These are phyloP conservation scores for Cinclus mexicanus DNA, from an alignment of 2,113 vertebrate species.

Conservation along the genomic window DNA sequence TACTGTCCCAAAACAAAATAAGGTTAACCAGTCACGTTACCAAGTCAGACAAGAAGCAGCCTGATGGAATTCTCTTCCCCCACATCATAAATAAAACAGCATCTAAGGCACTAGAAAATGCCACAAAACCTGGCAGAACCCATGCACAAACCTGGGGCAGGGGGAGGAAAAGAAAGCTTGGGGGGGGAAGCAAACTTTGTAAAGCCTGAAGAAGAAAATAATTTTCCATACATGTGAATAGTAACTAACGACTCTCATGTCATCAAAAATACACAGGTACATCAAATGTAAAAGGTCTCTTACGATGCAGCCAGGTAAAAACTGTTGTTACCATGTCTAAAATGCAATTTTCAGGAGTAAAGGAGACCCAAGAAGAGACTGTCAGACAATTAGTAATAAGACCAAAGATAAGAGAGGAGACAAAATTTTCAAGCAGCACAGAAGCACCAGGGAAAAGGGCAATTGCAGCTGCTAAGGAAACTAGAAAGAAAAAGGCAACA, in stretches of 20 bases:
- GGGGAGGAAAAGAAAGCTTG: accelerated
- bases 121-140: neutral
- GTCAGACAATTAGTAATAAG: neutral
- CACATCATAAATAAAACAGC: neutral
- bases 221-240: neutral
- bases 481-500: neutral
- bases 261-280: neutral
- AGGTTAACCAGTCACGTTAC: neutral
- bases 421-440: neutral
- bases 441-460: neutral
- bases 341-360: neutral
- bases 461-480: neutral
- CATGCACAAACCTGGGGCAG: accelerated
- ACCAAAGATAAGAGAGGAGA: neutral
- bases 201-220: neutral
- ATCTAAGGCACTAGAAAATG: neutral
- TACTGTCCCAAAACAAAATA: neutral
- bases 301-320: neutral
- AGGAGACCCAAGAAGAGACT: neutral
- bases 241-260: neutral
- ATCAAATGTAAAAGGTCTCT: neutral
- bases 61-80: neutral
- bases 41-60: neutral
- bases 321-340: neutral
- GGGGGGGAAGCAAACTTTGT: neutral